These are phyloP conservation scores for Pelecanus crispus DNA, from an alignment of 2,113 vertebrate species.

Conservation along the genomic window DNA sequence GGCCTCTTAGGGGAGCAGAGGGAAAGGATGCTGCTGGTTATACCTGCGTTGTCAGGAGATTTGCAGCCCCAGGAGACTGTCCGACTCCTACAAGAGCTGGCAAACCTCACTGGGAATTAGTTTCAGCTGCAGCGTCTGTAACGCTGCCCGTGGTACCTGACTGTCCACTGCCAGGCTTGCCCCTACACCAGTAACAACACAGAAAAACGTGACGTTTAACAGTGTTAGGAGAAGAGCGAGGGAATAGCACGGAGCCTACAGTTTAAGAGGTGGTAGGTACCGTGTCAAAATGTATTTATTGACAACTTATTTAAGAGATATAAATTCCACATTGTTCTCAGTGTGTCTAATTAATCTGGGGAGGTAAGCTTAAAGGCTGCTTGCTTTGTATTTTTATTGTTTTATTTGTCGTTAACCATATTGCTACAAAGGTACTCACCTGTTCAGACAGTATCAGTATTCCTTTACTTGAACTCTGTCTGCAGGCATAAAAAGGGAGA, in stretches of 20 bases:
- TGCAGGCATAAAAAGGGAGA: not conserved
- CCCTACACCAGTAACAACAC: too few relatives aligned
- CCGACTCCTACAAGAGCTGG: not conserved
- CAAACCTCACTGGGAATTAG: not conserved
- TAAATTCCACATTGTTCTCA: not conserved
- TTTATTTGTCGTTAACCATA: not conserved
- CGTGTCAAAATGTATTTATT: not conserved
- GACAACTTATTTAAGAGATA: not conserved
- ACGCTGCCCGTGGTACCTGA: not conserved
- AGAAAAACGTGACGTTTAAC: not conserved
- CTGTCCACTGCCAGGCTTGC: accelerated
- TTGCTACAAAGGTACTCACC: not conserved
- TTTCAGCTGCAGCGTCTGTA: not conserved
- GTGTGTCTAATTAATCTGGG: not conserved
- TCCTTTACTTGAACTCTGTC: not conserved
- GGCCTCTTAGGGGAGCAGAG: not conserved
- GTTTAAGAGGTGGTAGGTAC: not conserved
- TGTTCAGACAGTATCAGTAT: not conserved
- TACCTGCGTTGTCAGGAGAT: not conserved
- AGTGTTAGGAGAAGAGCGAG: not conserved
- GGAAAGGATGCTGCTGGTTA: not conserved
- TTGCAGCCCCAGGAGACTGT: not conserved
- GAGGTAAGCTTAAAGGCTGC: not conserved
- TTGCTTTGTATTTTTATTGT: not conserved
- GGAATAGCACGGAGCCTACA: accelerated